Conservation (phyloP, 2,797 vertebrate genomes). For the Anomalospiza imberbis region DNA sequence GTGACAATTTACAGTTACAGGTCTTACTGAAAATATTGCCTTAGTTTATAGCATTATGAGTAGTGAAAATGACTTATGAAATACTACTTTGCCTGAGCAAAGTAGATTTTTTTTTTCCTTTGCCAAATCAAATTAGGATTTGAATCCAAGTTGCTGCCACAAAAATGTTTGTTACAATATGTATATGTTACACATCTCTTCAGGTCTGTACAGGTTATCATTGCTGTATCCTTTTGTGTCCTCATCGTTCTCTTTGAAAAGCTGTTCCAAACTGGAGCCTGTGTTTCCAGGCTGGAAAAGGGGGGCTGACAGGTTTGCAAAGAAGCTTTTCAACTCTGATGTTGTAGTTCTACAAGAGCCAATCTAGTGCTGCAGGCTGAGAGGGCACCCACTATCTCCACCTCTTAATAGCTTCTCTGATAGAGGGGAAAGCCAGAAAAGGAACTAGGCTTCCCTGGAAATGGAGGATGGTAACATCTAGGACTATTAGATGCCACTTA, state of each 20-base stretch:
- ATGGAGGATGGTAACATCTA: neutral
- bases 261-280: neutral
- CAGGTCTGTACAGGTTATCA: neutral
- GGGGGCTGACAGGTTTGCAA: neutral
- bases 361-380: neutral
- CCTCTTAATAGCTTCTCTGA: neutral
- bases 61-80: neutral
- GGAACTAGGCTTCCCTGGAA: neutral
- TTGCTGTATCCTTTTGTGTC: neutral
- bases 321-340: neutral
- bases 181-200: neutral
- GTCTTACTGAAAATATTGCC: neutral
- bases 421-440: neutral
- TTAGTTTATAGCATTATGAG: neutral
- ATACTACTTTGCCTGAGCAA: neutral
- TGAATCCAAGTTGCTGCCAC: neutral
- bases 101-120: neutral
- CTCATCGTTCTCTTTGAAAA: neutral
- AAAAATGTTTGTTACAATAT: neutral
- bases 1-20: neutral
- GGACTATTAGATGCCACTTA: neutral
- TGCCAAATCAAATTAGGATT: neutral
- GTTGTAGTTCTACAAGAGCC: neutral
- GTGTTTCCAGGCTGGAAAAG: neutral
- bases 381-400: neutral